phyloP scores from a whole-genome alignment of 2,113 vertebrate species.

The Hystrix brachyura region DNA sequence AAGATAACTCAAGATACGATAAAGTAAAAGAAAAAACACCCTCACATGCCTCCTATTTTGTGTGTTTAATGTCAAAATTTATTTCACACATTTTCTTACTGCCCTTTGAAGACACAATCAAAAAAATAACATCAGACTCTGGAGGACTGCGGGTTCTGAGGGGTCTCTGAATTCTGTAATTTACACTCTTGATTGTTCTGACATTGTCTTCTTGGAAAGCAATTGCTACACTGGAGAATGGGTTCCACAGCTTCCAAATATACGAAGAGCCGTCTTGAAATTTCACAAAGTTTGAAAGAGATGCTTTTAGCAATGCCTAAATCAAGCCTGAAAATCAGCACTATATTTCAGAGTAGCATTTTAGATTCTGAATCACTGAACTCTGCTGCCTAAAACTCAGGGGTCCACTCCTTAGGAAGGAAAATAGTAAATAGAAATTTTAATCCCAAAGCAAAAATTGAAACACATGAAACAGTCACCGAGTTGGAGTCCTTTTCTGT shows the following conservation, averaged over 20 bases:
- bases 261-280: neutral
- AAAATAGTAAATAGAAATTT: neutral
- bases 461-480: neutral
- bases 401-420: neutral
- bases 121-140: neutral
- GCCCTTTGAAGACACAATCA: slow-evolving; percentile 23
- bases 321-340: slow-evolving; percentile 53
- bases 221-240: slow-evolving; percentile 57
- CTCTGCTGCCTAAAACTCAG: neutral
- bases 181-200: slow-evolving; percentile 47
- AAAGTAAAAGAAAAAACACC: neutral
- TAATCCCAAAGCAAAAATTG: neutral
- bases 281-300: neutral
- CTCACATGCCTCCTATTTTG: neutral
- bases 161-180: slow-evolving; percentile 4
- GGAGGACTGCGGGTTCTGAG: neutral
- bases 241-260: slow-evolving; percentile 37
- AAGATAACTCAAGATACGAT: slow-evolving; percentile 2
- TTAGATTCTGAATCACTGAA: slow-evolving; percentile 54
- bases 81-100: neutral
- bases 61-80: slow-evolving; percentile 39
- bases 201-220: neutral
- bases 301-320: slow-evolving; percentile 2
- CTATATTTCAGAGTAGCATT: slow-evolving; percentile 31
- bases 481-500: neutral